Evolutionary conservation across 2,797 vertebrate genomes (phyloP), one percentile per base, ranked within the genome.

Genomic region (Buceros bicornis): DNA sequence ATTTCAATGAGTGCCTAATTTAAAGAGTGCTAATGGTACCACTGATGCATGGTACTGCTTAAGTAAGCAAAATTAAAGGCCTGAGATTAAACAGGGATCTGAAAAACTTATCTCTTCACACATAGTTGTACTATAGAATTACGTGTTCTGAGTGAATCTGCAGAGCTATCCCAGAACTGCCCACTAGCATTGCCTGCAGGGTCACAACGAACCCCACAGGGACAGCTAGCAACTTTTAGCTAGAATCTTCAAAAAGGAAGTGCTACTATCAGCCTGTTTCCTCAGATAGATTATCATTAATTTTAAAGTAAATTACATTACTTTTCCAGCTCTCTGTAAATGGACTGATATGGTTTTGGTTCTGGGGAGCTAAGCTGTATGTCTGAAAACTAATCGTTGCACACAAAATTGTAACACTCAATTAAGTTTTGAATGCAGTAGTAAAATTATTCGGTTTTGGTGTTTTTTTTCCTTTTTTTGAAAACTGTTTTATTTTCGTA

Each of bases 401-500:
- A 28, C 16, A 35, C 18, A 66, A 60, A 89, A 89, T 69, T 61
- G 33, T 50, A 93, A 78, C 24, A 70, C 40, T 56, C 9, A 82
- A 71, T 80, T 93, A 82, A 91, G 40, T 25, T 91, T 80, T 61
- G 29, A 78, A 87, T 54, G 24, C 28, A 64, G 45, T 42, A 67
- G 16, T 64, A 62, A 91, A 87, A 85, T 22, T 1, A 43, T 89
- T 77, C 62, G 20, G 12, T 64, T 8, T 29, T 20, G 1, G 20
- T 6, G 8, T 21, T 20, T 37, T 69, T 56, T 54, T 31, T 5
- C 17, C 17, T 50, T 70, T 74, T 96, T 92, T 87, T 43, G 89
- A 90, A 70, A 79, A 37, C 51, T 80, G 15, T 89, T 96, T 88
- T n/a, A 70, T 71, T 97, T 66, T 66, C 64, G 47, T 13, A 73